Evolutionary conservation across 1,140 invertebrate genomes (phyloP).

Genomic region (Lucilia sericata): DNA sequence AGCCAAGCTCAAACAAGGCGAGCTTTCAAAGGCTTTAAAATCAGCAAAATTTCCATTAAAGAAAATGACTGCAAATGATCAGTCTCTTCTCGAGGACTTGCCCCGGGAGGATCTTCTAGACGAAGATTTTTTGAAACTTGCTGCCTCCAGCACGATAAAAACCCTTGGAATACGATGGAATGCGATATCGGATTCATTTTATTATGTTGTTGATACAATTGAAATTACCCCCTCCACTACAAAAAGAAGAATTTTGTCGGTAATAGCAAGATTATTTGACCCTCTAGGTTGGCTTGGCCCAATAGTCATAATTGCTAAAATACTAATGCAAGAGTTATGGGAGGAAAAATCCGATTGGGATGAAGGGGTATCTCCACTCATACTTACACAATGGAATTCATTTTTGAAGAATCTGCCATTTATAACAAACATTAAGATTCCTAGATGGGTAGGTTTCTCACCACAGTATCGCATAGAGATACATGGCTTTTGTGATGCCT

Average conservation of each 20-base stretch:
- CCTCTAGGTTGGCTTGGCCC: slow-evolving; percentile 31
- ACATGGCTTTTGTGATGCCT: slow-evolving; percentile 33
- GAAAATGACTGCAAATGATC: slow-evolving; percentile 13
- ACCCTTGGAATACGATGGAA: slow-evolving; percentile 31
- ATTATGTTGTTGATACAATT: not conserved
- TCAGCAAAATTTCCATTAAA: slow-evolving; percentile 8
- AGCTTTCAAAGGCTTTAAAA: not conserved
- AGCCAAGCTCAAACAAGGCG: not conserved
- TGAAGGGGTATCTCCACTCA: not conserved
- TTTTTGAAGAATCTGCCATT: not conserved
- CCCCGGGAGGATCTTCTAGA: slow-evolving; percentile 17
- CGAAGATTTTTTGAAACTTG: not conserved
- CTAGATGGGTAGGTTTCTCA: not conserved
- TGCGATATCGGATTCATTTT: slow-evolving; percentile 13
- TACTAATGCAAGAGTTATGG: slow-evolving; percentile 47
- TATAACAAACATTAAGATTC: not conserved
- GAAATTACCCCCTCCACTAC: not conserved
- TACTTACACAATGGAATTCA: not conserved
- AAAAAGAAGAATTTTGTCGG: slow-evolving; percentile 10
- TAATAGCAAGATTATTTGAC: slow-evolving; percentile 18
- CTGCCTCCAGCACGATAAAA: not conserved
- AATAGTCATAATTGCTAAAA: slow-evolving; percentile 37
- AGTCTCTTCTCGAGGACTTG: not conserved
- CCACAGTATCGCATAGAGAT: not conserved
- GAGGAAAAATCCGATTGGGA: slow-evolving; percentile 48